A percentile compares a stretch with the other conserved stretches of the same genome.
phyloP scores from a whole-genome alignment of 2,888 invertebrate species.

The Perizoma flavofasciatum region DNA sequence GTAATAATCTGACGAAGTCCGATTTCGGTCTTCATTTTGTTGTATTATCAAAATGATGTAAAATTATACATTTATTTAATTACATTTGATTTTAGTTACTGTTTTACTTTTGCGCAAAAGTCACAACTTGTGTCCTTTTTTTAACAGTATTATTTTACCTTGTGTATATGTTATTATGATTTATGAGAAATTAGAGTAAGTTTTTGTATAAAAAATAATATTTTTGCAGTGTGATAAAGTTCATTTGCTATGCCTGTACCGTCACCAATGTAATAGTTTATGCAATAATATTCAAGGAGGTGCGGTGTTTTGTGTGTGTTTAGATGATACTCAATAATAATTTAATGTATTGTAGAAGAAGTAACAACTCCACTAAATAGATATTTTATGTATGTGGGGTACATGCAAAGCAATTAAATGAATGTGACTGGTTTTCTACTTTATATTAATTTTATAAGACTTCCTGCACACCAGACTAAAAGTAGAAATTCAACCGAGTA shows the following conservation, averaged over 20 bases:
- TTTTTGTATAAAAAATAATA: slow-evolving; percentile 1
- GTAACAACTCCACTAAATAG: slow-evolving; percentile 9
- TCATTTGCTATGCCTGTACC: slow-evolving; percentile 25
- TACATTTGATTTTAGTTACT: slow-evolving; percentile 15
- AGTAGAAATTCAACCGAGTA: slow-evolving; percentile 55
- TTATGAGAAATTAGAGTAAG: slow-evolving; percentile 50
- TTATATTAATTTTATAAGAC: slow-evolving; percentile 22
- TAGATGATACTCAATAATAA: slow-evolving; percentile 16
- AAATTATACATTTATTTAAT: slow-evolving; percentile 27
- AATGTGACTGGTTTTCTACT: slow-evolving; percentile 13
- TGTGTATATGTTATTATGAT: slow-evolving; percentile 54
- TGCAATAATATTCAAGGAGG: no score
- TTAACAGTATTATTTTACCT: slow-evolving; percentile 63
- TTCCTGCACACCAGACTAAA: slow-evolving; percentile 62
- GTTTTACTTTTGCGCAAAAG: slow-evolving; percentile 18
- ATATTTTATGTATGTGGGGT: slow-evolving; percentile 16
- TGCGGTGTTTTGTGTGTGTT: slow-evolving; percentile 4
- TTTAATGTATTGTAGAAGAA: neutral
- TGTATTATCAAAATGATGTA: slow-evolving; percentile 26
- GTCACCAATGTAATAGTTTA: neutral
- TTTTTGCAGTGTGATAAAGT: neutral
- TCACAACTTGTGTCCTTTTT: slow-evolving; percentile 41
- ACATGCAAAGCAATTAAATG: slow-evolving; percentile 23
- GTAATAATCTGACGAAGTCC: slow-evolving; percentile 9
- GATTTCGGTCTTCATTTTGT: slow-evolving; percentile 20